phyloP scores from a whole-genome alignment of 2,113 vertebrate genomes.

The Anthoscopus minutus region DNA sequence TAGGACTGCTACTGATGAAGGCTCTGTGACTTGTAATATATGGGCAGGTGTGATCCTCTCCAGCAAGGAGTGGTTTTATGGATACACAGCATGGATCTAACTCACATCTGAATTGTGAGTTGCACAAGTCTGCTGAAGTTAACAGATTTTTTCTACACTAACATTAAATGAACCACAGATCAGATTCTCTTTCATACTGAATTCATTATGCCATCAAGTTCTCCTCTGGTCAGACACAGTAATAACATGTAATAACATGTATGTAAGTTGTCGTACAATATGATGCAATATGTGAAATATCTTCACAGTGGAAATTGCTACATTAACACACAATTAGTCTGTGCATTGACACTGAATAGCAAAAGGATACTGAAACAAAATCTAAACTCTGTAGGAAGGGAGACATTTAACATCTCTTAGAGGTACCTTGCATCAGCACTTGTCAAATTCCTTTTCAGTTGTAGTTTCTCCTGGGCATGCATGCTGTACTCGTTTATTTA shows the following conservation, averaged over 20 bases:
- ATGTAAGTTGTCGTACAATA: neutral
- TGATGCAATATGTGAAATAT: neutral
- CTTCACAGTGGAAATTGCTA: neutral
- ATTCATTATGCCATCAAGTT: neutral
- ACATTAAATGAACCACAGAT: neutral
- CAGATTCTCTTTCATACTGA: neutral
- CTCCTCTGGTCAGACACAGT: neutral
- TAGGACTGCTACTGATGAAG: neutral
- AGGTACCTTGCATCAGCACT: constrained; percentile 15
- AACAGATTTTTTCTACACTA: neutral
- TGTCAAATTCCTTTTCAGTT: neutral
- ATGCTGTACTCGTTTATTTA: neutral
- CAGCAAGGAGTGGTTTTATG: neutral
- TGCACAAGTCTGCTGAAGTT: neutral
- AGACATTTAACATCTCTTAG: neutral
- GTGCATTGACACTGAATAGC: neutral
- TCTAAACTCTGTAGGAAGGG: neutral
- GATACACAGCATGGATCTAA: neutral
- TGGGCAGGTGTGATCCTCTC: neutral
- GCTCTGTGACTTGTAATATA: accelerated
- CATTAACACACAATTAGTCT: neutral
- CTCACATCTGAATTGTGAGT: neutral
- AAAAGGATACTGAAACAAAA: constrained; percentile 31
- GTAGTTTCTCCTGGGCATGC: neutral
- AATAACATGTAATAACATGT: too few relatives aligned